Evolutionary conservation across 2,113 vertebrate genomes (phyloP).

Genomic region (Tragelaphus imberbis): DNA sequence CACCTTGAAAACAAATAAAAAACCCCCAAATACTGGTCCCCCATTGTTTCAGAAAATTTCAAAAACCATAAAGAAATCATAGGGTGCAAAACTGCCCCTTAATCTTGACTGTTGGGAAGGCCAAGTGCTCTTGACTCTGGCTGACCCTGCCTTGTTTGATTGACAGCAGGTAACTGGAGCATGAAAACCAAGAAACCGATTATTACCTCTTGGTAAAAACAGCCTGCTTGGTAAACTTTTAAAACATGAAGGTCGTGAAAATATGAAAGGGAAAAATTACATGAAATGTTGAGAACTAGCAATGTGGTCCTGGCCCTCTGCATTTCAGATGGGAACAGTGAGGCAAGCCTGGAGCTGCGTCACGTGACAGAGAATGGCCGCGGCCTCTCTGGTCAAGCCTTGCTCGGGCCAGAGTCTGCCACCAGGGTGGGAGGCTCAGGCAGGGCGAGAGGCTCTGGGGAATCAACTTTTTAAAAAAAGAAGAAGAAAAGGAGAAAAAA

Average conservation of each 20-base stretch:
- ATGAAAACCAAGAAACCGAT: not conserved
- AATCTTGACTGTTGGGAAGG: not conserved
- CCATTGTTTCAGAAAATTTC: not conserved
- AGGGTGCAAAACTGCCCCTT: not conserved
- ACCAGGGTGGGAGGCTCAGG: constrained; percentile 59
- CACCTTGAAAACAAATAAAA: not conserved
- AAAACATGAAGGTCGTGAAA: not conserved
- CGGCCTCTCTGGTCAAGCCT: constrained; percentile 59
- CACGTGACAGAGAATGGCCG: not conserved
- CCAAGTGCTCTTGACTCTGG: not conserved
- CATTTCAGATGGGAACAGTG: not conserved
- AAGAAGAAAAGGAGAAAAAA: not conserved
- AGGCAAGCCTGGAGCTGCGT: not conserved
- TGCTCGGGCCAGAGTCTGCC: constrained; percentile 69
- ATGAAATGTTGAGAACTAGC: not conserved
- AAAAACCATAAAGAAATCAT: not conserved
- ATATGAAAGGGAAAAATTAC: not conserved
- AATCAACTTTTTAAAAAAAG: constrained; percentile 43
- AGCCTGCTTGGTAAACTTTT: not conserved
- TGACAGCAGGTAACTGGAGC: not conserved
- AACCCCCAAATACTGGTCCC: not conserved
- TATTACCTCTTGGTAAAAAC: not conserved
- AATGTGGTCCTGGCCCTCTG: not conserved
- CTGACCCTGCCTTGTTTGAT: not conserved
- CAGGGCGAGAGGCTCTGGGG: constrained; percentile 45